Evolutionary conservation across 92 coral and sea anemone genomes (phyloP).

Genomic region (Porites evermanni): DNA sequence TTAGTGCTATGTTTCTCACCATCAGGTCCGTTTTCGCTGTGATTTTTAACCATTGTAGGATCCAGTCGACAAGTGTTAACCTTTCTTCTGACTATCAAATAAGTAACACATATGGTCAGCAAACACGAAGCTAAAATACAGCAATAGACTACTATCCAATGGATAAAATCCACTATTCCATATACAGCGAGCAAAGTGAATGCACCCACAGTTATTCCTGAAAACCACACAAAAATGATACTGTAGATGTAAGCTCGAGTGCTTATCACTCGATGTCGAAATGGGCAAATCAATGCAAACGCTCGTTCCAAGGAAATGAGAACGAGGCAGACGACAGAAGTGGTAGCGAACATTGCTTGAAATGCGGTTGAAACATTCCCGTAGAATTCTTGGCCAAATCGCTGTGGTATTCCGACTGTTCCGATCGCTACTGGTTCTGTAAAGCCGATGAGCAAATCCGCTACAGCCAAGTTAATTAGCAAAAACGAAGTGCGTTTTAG

Average conservation of each 20-base stretch:
- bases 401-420: too few relatives aligned
- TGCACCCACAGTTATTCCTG: not conserved
- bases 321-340: constrained; percentile 15
- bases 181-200: not conserved
- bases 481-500: too few relatives aligned
- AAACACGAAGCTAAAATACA: not conserved
- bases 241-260: not conserved
- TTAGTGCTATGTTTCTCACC: constrained; percentile 6
- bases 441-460: too few relatives aligned
- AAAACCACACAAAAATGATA: constrained; percentile 4
- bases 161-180: not conserved
- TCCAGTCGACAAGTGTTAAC: not conserved
- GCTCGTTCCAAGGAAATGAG: constrained; percentile 31
- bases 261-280: constrained; percentile 28
- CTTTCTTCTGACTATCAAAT: constrained; percentile 10
- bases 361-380: too few relatives aligned
- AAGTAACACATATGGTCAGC: not conserved
- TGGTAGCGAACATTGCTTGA: not conserved
- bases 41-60: too few relatives aligned
- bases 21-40: not conserved
- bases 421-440: too few relatives aligned
- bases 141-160: not conserved
- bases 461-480: too few relatives aligned
- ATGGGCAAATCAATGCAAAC: constrained; percentile 30
- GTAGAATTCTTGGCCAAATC: too few relatives aligned